Evolutionary conservation across 2,113 vertebrate species (phyloP), one percentile per base, ranked within the genome.

Genomic region (Prietella phreatophila): DNA sequence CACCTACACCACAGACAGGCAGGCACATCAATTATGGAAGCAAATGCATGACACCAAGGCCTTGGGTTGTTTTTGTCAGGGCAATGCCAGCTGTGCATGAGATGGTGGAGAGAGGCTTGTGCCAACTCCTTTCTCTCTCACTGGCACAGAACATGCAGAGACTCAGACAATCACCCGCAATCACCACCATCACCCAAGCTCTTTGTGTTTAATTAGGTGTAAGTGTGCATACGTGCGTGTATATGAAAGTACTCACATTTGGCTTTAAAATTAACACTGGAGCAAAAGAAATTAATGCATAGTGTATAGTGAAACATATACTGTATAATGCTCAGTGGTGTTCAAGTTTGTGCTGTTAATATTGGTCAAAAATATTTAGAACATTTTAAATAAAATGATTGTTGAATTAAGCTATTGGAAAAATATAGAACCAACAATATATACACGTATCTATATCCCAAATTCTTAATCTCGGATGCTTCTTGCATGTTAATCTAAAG

Each of bases 161-260:
- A 63, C 89, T 91, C 89, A 92, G 89, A 92, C 89, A 92, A 85
- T 93, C 91, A 91, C 88, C 86, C 76, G 63, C 89, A 89, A 91
- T 93, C 89, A 91, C 88, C 88, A 92, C 90, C 90, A 91, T 91
- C 91, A 89, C 76, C 75, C 85, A 75, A 84, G 79, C 86, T 79
- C 73, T 91, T 89, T 91, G 84, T 86, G 50, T 71, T 25, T 85
- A 63, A 86, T 86, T 71, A 80, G 60, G 85, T 60, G 67, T 87
- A 61, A 81, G 39, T 30, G 82, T 63, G 25, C 79, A 42, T 80
- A 65, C 60, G 50, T 85, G 39, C 83, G 42, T 65, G 14, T 87
- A n/a, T 60, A 39, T 80, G n/a, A 50, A 25, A 84, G 75, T 56
- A 39, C 22, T 36, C 58, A 63, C 22, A n/a, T 53, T 10, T 83